phyloP scores from a whole-genome alignment of 2,113 vertebrate species.

The Camelus dromedarius region DNA sequence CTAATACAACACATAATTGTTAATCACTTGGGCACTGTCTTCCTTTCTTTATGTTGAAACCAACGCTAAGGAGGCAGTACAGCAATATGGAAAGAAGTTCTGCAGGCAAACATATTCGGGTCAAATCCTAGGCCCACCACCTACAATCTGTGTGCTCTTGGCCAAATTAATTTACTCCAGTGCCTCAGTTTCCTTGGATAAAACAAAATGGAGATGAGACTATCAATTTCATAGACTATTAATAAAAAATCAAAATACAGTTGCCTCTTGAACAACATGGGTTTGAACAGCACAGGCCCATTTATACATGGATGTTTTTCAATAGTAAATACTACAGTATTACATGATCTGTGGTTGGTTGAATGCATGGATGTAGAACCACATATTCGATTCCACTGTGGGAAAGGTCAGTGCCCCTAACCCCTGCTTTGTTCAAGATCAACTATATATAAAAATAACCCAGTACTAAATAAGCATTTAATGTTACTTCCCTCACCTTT shows the following conservation, averaged over 20 bases:
- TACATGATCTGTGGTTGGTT: neutral
- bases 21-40: neutral
- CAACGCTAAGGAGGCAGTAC: neutral
- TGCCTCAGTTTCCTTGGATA: neutral
- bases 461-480: constrained; percentile 35
- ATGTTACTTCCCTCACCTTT: neutral
- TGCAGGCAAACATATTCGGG: neutral
- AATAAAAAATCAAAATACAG: neutral
- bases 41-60: constrained; percentile 4
- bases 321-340: neutral
- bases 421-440: neutral
- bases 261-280: neutral
- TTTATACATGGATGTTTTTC: neutral
- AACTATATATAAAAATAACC: neutral
- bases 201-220: constrained; percentile 4
- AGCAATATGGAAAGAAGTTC: neutral
- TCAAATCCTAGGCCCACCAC: neutral
- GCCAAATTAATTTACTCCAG: neutral
- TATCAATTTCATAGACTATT: neutral
- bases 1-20: neutral
- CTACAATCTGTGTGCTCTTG: neutral
- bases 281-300: neutral
- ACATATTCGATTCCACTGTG: neutral
- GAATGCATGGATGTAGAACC: neutral
- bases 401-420: neutral